Conservation (phyloP, 2,797 vertebrate species). For the Gila robusta region DNA sequence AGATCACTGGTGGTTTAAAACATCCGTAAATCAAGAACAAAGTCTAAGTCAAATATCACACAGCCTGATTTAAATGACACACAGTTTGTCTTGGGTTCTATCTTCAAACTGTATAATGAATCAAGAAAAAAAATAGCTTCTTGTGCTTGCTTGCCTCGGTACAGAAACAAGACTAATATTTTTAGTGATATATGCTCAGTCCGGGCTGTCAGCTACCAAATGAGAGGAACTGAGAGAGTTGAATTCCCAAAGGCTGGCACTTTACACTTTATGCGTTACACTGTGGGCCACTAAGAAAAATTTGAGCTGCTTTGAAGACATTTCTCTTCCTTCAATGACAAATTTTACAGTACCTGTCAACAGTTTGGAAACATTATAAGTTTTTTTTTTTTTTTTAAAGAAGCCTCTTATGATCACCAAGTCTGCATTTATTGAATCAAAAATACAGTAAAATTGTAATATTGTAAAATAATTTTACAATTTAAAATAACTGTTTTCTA, state of each 20-base stretch:
- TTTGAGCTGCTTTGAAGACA: conserved; percentile 54
- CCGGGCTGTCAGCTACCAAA: conserved; percentile 52
- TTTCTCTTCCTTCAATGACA: conserved; percentile 51
- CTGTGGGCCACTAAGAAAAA: conserved; percentile 51
- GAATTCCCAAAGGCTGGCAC: no score
- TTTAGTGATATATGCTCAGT: conserved; percentile 74
- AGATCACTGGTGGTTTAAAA: not conserved
- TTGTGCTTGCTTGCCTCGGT: conserved; percentile 62
- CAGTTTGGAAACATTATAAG: no score
- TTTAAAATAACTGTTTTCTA: no score
- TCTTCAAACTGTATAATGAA: not conserved
- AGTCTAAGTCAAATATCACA: not conserved
- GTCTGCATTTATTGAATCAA: no score
- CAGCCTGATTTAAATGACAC: not conserved
- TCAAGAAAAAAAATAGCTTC: not conserved
- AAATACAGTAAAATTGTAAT: no score
- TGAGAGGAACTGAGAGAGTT: conserved; percentile 51
- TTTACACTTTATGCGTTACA: conserved; percentile 11
- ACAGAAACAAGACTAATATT: conserved; percentile 69
- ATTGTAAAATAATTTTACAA: no score
- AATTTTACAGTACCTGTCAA: conserved; percentile 53
- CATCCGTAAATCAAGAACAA: not conserved
- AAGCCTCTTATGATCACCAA: no score
- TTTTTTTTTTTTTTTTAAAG: no score
- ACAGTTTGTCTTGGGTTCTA: not conserved